phyloP scores from a whole-genome alignment of 37 sponge, comb jelly and placozoan genomes.

The Aphrocallistes beatrix region DNA sequence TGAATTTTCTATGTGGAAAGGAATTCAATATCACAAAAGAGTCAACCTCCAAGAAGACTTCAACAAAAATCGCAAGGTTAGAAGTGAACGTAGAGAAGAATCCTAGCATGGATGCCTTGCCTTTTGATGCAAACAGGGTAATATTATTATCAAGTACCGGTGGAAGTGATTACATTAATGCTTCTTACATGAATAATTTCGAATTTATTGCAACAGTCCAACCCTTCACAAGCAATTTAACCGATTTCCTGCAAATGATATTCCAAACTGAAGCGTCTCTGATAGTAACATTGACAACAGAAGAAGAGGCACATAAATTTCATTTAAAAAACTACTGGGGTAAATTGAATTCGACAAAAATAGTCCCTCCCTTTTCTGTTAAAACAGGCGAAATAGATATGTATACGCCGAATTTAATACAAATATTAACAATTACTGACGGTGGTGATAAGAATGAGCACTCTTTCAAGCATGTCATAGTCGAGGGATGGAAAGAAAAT shows the following conservation, averaged over 20 bases:
- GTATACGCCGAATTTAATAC: neutral
- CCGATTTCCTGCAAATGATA: slow-evolving; percentile 3
- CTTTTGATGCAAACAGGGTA: neutral
- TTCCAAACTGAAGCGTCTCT: neutral
- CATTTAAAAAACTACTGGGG: neutral
- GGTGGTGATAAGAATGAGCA: neutral
- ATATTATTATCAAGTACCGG: neutral
- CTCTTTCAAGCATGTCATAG: neutral
- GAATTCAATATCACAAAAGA: neutral
- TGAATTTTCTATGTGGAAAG: neutral
- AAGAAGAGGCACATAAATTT: neutral
- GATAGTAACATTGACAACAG: neutral
- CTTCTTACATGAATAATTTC: neutral
- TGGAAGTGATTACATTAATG: neutral
- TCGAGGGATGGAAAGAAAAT: neutral
- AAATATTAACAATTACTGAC: neutral
- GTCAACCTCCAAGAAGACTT: no score
- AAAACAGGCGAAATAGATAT: neutral
- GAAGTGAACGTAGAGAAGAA: neutral
- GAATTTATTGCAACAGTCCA: neutral
- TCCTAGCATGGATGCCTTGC: neutral
- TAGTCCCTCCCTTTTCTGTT: neutral
- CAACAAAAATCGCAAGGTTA: neutral
- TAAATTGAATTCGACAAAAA: neutral
- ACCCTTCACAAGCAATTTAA: neutral